These are phyloP conservation scores for Drosophila trichaetosa DNA, from an alignment of 2,888 invertebrate species.

Conservation along the genomic window DNA sequence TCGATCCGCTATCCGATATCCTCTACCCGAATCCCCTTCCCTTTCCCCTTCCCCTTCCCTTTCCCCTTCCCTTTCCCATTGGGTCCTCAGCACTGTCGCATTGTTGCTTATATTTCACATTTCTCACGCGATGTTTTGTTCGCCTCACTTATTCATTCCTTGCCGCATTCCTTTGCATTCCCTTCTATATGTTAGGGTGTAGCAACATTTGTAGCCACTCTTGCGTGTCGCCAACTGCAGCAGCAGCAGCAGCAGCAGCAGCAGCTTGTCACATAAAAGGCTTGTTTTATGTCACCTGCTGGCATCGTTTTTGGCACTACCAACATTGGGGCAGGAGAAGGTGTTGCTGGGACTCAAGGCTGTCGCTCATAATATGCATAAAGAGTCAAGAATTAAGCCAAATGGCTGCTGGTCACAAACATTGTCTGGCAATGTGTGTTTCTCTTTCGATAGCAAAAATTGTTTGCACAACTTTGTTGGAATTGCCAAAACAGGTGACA, in stretches of 20 bases:
- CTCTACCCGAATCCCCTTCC: not conserved
- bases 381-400: slow-evolving; percentile 60
- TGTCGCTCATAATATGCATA: slow-evolving; percentile 70
- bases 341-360: slow-evolving; percentile 19
- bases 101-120: slow-evolving; percentile 37
- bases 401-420: slow-evolving; percentile 46
- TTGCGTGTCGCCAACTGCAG: slow-evolving; percentile 73
- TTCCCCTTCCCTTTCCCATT: not conserved
- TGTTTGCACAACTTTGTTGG: slow-evolving; percentile 8
- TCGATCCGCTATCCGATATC: slow-evolving; percentile 1
- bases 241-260: slow-evolving; percentile 39
- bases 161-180: slow-evolving; percentile 40
- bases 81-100: not conserved
- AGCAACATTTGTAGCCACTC: slow-evolving; percentile 40
- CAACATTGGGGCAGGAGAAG: slow-evolving; percentile 4
- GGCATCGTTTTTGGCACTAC: slow-evolving; percentile 31
- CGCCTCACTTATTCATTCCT: slow-evolving; percentile 35
- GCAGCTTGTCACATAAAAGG: slow-evolving; percentile 73
- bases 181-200: slow-evolving; percentile 9
- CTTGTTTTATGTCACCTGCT: slow-evolving; percentile 78
- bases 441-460: slow-evolving; percentile 23
- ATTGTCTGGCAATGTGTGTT: slow-evolving; percentile 45
- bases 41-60: not conserved
- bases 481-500: slow-evolving; percentile 31
- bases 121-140: slow-evolving; percentile 67